phyloP scores from a whole-genome alignment of 1,140 invertebrate species.

The Trypoxylus dichotomus region DNA sequence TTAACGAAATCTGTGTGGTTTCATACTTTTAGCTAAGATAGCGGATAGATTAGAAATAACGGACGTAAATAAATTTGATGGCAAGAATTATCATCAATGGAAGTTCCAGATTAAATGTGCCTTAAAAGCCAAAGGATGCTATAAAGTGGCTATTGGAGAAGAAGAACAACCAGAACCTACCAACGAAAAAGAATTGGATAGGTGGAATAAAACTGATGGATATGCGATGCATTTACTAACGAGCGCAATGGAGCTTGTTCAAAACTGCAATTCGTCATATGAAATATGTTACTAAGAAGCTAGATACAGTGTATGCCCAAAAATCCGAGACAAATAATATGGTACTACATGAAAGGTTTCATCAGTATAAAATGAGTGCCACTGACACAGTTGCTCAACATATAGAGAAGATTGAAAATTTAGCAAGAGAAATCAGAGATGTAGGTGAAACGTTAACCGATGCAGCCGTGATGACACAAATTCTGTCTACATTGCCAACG shows the following conservation, averaged over 20 bases:
- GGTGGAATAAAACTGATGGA: slow-evolving; percentile 47
- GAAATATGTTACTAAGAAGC: too few relatives aligned
- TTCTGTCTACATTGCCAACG: slow-evolving; percentile 39
- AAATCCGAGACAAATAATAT: too few relatives aligned
- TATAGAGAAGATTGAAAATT: slow-evolving; percentile 36
- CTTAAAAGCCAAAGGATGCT: slow-evolving; percentile 43
- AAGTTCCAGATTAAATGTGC: slow-evolving; percentile 49
- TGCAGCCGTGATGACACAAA: slow-evolving; percentile 50
- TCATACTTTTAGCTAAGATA: too few relatives aligned
- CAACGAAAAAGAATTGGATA: slow-evolving; percentile 17
- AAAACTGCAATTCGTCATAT: slow-evolving; percentile 32
- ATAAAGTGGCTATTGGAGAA: slow-evolving; percentile 37
- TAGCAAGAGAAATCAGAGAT: slow-evolving; percentile 50
- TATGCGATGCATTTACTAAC: slow-evolving; percentile 47
- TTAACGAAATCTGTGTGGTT: too few relatives aligned
- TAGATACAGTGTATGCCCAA: too few relatives aligned
- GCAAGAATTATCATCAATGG: slow-evolving; percentile 48
- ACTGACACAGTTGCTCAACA: neutral
- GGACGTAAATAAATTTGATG: too few relatives aligned
- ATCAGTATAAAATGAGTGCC: slow-evolving; percentile 40
- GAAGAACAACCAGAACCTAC: neutral
- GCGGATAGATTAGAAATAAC: too few relatives aligned
- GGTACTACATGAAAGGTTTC: neutral
- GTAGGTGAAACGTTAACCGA: slow-evolving; percentile 48
- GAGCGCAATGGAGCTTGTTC: slow-evolving; percentile 31